Conservation (phyloP, 92 coral and sea anemone species). For the Bergia sp. region DNA sequence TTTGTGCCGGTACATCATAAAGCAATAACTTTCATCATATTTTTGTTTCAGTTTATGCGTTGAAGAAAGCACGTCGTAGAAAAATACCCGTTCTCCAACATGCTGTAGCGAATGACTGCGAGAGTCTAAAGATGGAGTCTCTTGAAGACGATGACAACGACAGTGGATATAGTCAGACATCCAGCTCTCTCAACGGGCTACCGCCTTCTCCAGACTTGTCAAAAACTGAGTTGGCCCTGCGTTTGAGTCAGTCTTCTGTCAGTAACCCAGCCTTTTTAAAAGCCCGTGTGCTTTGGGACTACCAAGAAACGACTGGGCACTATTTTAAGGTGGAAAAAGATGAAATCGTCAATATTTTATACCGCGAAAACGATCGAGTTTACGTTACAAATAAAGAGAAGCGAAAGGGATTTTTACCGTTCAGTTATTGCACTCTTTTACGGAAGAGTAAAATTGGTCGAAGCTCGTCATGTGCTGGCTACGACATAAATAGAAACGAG, state of each 20-base stretch:
- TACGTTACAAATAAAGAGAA: slow-evolving; percentile 58
- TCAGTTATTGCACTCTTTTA: slow-evolving; percentile 77
- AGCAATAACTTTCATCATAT: neutral
- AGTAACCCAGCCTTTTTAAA: slow-evolving; percentile 64
- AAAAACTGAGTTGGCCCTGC: slow-evolving; percentile 75
- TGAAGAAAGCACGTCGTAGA: slow-evolving; percentile 75
- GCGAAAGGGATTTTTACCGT: slow-evolving; percentile 75
- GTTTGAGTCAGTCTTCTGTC: slow-evolving; percentile 58
- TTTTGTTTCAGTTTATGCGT: slow-evolving; percentile 66
- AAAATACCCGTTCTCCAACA: slow-evolving; percentile 69
- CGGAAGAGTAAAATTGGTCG: slow-evolving; percentile 57
- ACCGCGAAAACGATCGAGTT: slow-evolving; percentile 68
- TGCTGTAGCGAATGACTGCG: slow-evolving; percentile 49
- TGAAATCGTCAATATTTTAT: slow-evolving; percentile 68
- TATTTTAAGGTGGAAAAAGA: slow-evolving; percentile 70
- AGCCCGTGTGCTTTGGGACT: slow-evolving; percentile 71
- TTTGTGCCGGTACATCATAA: too few species aligned
- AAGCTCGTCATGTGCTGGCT: neutral
- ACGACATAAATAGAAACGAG: neutral
- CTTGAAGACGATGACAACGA: slow-evolving; percentile 80
- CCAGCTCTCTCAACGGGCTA: slow-evolving; percentile 54
- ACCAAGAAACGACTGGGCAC: slow-evolving; percentile 41
- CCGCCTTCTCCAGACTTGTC: slow-evolving; percentile 71
- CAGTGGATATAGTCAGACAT: slow-evolving; percentile 81
- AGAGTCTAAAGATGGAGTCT: slow-evolving; percentile 25